Percentiles rank a stretch among this genome's conserved stretches.
Conservation (phyloP, 2,113 vertebrate species). For the Ptyas mucosa region DNA sequence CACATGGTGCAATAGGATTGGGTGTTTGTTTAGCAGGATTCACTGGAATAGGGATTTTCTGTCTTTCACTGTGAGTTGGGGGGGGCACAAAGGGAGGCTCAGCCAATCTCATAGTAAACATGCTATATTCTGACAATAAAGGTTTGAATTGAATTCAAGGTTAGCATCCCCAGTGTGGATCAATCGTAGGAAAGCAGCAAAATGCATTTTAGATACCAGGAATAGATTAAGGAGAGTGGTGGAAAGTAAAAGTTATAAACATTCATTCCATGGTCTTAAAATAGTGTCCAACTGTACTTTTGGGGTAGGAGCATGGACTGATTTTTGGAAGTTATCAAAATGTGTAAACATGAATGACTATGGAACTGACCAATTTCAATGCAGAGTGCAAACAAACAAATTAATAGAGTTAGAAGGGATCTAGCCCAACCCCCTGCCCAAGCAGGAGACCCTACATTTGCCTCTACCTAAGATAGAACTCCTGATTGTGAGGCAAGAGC, state of each 20-base stretch:
- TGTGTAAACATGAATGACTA: background rate
- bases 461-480: too few relatives aligned
- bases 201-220: background rate
- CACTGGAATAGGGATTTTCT: too few relatives aligned
- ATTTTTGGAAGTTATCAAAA: background rate
- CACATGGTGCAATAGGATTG: too few relatives aligned
- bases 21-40: too few relatives aligned
- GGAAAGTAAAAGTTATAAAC: background rate
- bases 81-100: too few relatives aligned
- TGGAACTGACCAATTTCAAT: background rate
- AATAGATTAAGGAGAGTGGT: background rate
- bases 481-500: too few relatives aligned
- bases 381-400: background rate
- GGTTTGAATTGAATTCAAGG: background rate
- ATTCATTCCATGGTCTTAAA: background rate
- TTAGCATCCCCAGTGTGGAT: background rate
- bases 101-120: too few relatives aligned
- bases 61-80: too few relatives aligned
- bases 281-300: background rate
- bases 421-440: too few relatives aligned
- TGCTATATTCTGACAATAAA: too few relatives aligned
- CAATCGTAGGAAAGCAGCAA: background rate
- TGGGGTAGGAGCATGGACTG: background rate
- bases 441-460: too few relatives aligned
- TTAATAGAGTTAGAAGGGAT: too few relatives aligned